These are phyloP conservation scores for Enteromius treurensis DNA, from an alignment of 2,797 vertebrate species.

Conservation along the genomic window DNA sequence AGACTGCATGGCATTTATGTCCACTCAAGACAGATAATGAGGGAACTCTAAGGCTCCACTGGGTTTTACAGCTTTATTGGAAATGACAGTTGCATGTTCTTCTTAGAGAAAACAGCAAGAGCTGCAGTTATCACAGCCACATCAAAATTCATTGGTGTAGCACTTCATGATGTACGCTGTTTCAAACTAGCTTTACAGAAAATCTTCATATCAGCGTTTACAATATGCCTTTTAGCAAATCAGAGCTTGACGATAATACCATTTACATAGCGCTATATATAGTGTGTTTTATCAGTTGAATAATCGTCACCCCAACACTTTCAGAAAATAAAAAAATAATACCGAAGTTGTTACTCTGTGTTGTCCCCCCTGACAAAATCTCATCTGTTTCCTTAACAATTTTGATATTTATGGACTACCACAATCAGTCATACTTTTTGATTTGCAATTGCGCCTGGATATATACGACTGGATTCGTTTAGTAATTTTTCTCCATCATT, in stretches of 20 bases:
- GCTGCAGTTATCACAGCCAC: not conserved
- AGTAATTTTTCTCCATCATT: not conserved
- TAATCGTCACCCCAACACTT: not conserved
- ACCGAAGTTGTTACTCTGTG: not conserved
- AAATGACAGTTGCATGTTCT: slow-evolving; percentile 13
- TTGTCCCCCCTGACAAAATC: not conserved
- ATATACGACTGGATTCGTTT: not conserved
- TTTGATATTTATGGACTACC: not conserved
- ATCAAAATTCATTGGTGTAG: not conserved
- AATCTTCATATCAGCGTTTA: not conserved
- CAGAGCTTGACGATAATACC: not conserved
- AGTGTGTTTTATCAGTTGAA: not conserved
- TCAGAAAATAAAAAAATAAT: not conserved
- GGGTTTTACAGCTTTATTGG: slow-evolving; percentile 65
- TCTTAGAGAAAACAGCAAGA: slow-evolving; percentile 5
- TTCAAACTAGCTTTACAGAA: not conserved
- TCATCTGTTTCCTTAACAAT: not conserved
- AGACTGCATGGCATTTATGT: slow-evolving; percentile 76
- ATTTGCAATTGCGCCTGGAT: not conserved
- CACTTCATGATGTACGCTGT: not conserved
- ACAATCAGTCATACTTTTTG: not conserved
- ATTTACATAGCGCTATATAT: not conserved
- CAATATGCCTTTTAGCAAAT: not conserved
- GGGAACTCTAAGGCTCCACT: slow-evolving; percentile 71
- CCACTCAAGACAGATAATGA: slow-evolving; percentile 81